Base-by-base conservation (phyloP, 2,888 invertebrate genomes). In the Prosapia bicincta region DNA sequence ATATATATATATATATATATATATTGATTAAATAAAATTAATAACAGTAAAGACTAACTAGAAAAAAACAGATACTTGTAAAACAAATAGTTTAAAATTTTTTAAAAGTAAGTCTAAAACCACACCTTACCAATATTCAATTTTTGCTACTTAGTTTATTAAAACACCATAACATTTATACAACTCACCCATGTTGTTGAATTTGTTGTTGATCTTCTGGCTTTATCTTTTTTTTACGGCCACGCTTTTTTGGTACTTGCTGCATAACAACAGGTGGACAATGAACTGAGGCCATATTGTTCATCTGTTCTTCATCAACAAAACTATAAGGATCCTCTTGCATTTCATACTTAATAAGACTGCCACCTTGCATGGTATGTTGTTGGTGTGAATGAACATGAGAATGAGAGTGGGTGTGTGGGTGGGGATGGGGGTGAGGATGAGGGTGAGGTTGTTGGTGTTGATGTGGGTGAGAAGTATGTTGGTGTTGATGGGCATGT, bases 141-240 rank as follows among this genome's bases (percentile, higher is more conserved):
- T n/a, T n/a, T n/a, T n/a, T n/a, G n/a, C n/a, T n/a, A n/a, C n/a
- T n/a, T n/a, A n/a, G n/a, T n/a, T n/a, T n/a, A n/a, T n/a, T n/a
- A n/a, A n/a, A n/a, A n/a, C n/a, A n/a, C n/a, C n/a, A 28, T 28
- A 28, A 28, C 9, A 28, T 28, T 9, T 28, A 6, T 28, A 28
- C 9, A 15, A 38, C 38, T 38, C 38, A 38, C 38, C 79, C 76
- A 24, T 69, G 76, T 32, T 72, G 69, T 32, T 76, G 76, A 66
- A 71, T 70, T 26, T 70, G 26, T 65, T 76, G 70, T 54, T 79
- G 77, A 78, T 86, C 86, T 80, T 86, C 86, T 0, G 85, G 85
- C 74, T 85, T 86, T 66, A 87, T 84, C 85, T 96, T 96, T 88
- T 95, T 95, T 89, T 95, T 95, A 75, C 95, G 87, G 25, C 95